phyloP scores from a whole-genome alignment of 2,113 vertebrate genomes.

The Catharus fuscescens region DNA sequence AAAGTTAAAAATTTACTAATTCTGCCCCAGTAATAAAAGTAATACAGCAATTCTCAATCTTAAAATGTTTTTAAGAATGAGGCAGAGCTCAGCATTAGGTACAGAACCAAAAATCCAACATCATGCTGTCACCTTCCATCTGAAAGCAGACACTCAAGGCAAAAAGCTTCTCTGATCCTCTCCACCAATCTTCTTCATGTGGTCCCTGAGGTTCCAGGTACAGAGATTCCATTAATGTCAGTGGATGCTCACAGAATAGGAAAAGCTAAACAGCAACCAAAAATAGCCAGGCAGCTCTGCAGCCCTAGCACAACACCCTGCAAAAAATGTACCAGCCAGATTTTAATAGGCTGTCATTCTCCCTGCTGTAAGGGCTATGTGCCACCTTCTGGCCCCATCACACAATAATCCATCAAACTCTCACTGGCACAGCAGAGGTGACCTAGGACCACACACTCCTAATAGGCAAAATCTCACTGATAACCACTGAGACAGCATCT shows the following conservation, averaged over 20 bases:
- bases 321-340: not conserved
- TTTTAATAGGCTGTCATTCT: slow-evolving; percentile 37
- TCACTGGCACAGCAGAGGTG: not conserved
- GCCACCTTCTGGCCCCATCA: slow-evolving; percentile 25
- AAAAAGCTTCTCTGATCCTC: not conserved
- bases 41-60: not conserved
- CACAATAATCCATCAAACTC: not conserved
- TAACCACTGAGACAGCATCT: not conserved
- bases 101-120: not conserved
- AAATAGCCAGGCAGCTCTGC: slow-evolving; percentile 27
- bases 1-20: not conserved
- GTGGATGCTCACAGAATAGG: not conserved
- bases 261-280: not conserved
- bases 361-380: not conserved
- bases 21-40: not conserved
- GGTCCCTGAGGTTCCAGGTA: not conserved
- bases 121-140: not conserved
- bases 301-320: not conserved
- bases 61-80: not conserved
- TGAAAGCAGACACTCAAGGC: not conserved
- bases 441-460: not conserved
- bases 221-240: not conserved
- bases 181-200: not conserved
- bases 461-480: not conserved
- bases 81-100: not conserved